These are phyloP conservation scores for Stenurella melanura DNA, from an alignment of 2,888 invertebrate genomes.

Conservation along the genomic window DNA sequence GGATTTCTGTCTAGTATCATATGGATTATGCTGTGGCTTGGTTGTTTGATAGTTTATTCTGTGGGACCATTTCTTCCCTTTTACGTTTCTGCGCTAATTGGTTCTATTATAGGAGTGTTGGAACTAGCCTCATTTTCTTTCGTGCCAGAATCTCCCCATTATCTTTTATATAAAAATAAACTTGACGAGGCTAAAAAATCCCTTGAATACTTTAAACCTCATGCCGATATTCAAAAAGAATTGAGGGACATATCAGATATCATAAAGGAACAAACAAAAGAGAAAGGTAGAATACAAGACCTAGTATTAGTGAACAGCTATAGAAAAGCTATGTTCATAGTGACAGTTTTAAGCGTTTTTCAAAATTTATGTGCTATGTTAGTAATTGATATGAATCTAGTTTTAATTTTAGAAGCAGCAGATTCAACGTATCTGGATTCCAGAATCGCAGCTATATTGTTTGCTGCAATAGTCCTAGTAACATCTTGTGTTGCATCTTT, in stretches of 20 bases:
- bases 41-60: constrained; percentile 66
- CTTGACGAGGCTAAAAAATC: constrained; percentile 65
- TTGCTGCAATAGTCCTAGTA: constrained; percentile 68
- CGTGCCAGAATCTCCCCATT: constrained; percentile 71
- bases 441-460: constrained; percentile 67
- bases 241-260: constrained; percentile 67
- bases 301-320: constrained; percentile 68
- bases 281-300: constrained; percentile 68
- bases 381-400: constrained; percentile 72
- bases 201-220: constrained; percentile 62
- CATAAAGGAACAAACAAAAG: constrained; percentile 68
- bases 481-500: constrained; percentile 67
- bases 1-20: constrained; percentile 69
- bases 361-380: constrained; percentile 72
- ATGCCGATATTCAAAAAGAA: constrained; percentile 67
- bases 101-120: constrained; percentile 62
- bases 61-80: constrained; percentile 68
- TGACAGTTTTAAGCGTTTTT: constrained; percentile 69
- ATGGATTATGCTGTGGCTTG: constrained; percentile 70
- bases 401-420: constrained; percentile 68
- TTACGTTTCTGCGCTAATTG: constrained; percentile 67
- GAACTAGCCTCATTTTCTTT: constrained; percentile 68
- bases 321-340: constrained; percentile 70
- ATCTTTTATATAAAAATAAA: constrained; percentile 65
- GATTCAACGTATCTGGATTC: constrained; percentile 66